phyloP scores from a whole-genome alignment of 2,888 invertebrate genomes.

The Serripes groenlandicus region DNA sequence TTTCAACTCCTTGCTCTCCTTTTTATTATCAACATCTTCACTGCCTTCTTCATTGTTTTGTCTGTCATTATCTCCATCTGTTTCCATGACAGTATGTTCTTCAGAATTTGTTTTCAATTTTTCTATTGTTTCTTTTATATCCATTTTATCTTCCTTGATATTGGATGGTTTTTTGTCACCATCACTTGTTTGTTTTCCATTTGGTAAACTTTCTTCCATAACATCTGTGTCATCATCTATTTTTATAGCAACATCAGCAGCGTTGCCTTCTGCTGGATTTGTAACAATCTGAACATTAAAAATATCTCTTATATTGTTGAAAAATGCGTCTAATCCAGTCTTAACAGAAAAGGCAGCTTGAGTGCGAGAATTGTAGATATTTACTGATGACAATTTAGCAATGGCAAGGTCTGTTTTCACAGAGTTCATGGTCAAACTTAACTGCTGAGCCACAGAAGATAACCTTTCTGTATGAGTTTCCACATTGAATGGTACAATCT shows the following conservation, averaged over 20 bases:
- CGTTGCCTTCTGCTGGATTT: not conserved
- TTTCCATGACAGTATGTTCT: slow-evolving; percentile 11
- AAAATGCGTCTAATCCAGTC: slow-evolving; percentile 64
- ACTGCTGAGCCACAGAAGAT: slow-evolving; percentile 55
- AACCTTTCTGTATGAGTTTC: slow-evolving; percentile 61
- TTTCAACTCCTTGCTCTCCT: not conserved
- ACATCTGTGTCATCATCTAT: slow-evolving; percentile 26
- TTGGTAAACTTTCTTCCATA: slow-evolving; percentile 2
- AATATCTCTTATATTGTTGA: slow-evolving; percentile 55
- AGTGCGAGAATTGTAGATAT: slow-evolving; percentile 48
- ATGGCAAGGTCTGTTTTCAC: slow-evolving; percentile 66
- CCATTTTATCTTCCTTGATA: not conserved
- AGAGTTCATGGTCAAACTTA: slow-evolving; percentile 60
- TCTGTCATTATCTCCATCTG: slow-evolving; percentile 10
- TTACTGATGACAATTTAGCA: slow-evolving; percentile 54
- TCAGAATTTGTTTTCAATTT: slow-evolving; percentile 27
- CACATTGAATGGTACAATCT: slow-evolving; percentile 58
- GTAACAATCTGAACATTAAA: slow-evolving; percentile 56
- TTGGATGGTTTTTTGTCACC: not conserved
- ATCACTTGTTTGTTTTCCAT: not conserved
- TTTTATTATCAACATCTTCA: not conserved
- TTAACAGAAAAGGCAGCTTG: slow-evolving; percentile 57
- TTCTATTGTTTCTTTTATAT: not conserved
- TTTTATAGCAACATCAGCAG: slow-evolving; percentile 29
- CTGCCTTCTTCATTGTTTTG: slow-evolving; percentile 29